A percentile compares a stretch with the other conserved stretches of the same genome.
Conservation (phyloP, 2,113 vertebrate genomes). For the Tylochromis polylepis region DNA sequence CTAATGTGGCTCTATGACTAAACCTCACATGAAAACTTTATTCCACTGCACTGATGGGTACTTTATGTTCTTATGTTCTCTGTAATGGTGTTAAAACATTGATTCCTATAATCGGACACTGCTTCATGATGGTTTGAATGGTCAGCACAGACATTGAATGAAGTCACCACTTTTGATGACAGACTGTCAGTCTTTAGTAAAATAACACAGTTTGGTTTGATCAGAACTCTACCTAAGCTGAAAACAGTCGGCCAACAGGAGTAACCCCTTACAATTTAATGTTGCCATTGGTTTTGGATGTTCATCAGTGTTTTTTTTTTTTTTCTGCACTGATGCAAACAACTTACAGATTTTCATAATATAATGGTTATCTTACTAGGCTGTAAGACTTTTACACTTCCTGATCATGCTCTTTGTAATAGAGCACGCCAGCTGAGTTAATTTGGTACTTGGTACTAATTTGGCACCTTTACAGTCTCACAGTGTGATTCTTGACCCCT, state of each 20-base stretch:
- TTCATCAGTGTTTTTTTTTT: neutral
- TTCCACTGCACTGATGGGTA: neutral
- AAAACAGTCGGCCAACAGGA: neutral
- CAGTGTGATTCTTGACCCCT: neutral
- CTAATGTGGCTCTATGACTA: neutral
- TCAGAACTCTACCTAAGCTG: neutral
- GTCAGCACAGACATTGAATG: neutral
- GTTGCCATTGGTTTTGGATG: constrained; percentile 3
- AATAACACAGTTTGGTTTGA: neutral
- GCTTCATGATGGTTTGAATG: neutral
- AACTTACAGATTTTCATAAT: neutral
- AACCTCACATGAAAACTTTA: neutral
- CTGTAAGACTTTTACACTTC: neutral
- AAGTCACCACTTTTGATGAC: neutral
- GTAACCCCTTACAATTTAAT: neutral
- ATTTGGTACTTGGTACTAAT: constrained; percentile 6
- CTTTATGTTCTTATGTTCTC: neutral
- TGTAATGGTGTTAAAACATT: neutral
- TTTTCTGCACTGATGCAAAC: neutral
- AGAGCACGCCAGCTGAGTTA: constrained; percentile 7
- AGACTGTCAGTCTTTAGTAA: neutral
- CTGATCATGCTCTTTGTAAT: constrained; percentile 9
- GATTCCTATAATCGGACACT: neutral
- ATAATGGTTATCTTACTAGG: neutral
- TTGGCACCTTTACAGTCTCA: neutral